Conservation (phyloP, 2,797 vertebrate genomes). For the Heteromormyrus szaboi region DNA sequence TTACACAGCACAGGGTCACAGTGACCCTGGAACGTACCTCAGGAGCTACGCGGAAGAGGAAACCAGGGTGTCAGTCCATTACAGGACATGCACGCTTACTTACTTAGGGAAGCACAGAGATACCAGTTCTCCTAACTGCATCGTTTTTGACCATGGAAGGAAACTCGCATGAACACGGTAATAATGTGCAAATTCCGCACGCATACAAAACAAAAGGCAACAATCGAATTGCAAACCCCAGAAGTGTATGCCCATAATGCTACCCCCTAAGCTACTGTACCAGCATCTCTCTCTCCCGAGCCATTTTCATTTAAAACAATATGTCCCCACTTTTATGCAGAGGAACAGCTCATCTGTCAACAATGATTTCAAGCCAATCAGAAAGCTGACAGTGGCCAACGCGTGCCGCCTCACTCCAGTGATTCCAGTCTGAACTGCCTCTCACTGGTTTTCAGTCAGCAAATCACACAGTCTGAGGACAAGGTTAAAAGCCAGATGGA, state of each 20-base stretch:
- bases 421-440: not conserved
- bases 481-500: not conserved
- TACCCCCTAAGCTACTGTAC: not conserved
- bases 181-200: not conserved
- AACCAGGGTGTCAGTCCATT: not conserved
- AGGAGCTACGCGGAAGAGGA: not conserved
- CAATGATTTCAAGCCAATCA: slow-evolving; percentile 5
- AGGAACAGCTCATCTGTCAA: not conserved
- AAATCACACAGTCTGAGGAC: not conserved
- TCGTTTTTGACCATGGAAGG: not conserved
- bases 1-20: not conserved
- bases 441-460: not conserved
- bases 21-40: not conserved
- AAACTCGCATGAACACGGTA: not conserved
- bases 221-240: not conserved
- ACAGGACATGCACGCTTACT: not conserved
- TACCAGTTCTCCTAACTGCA: not conserved
- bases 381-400: not conserved
- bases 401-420: not conserved
- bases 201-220: not conserved
- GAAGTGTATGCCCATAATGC: not conserved
- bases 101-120: not conserved
- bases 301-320: not conserved
- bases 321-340: slow-evolving; percentile 3
- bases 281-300: not conserved